Percentiles rank a stretch among this genome's conserved stretches.
Conservation (phyloP, 2,797 vertebrate species). For the Paedocypris micromegethes region DNA sequence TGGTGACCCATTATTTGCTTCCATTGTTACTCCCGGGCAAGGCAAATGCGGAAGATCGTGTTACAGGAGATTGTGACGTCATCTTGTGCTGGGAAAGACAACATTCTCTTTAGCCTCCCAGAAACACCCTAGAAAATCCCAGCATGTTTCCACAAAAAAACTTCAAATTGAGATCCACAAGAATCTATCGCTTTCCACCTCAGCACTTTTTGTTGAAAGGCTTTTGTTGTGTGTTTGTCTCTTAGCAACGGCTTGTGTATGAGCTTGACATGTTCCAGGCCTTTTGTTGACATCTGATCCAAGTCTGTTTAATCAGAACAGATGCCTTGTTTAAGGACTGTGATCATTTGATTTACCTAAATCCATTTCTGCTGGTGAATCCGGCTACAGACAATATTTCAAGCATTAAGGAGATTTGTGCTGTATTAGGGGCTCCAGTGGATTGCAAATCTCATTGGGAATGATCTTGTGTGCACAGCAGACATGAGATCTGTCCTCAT, state of each 20-base stretch:
- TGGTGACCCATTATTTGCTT: slow-evolving; percentile 39
- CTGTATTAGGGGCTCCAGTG: slow-evolving; percentile 38
- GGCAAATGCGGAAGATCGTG: neutral
- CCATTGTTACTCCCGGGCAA: slow-evolving; percentile 1
- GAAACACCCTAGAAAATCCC: slow-evolving; percentile 40
- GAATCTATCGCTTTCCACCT: neutral
- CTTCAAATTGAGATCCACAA: slow-evolving; percentile 5
- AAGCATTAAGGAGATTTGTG: slow-evolving; percentile 14
- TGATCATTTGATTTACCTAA: slow-evolving; percentile 36
- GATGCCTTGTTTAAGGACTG: slow-evolving; percentile 9
- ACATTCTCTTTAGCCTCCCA: slow-evolving; percentile 13
- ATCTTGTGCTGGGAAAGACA: slow-evolving; percentile 2
- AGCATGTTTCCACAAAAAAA: slow-evolving; percentile 15
- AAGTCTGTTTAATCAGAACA: slow-evolving; percentile 39
- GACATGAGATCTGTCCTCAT: slow-evolving; percentile 2
- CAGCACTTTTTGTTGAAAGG: neutral
- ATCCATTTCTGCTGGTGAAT: neutral
- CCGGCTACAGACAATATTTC: slow-evolving; percentile 15
- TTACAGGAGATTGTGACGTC: slow-evolving; percentile 8
- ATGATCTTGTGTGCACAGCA: slow-evolving; percentile 6
- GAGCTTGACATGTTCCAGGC: neutral
- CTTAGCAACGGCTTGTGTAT: slow-evolving; percentile 1
- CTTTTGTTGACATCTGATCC: slow-evolving; percentile 36
- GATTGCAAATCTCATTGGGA: slow-evolving; percentile 21
- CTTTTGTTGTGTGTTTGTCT: neutral